Base-by-base conservation (phyloP, 2,888 invertebrate species). In the Catocala sponsa region DNA sequence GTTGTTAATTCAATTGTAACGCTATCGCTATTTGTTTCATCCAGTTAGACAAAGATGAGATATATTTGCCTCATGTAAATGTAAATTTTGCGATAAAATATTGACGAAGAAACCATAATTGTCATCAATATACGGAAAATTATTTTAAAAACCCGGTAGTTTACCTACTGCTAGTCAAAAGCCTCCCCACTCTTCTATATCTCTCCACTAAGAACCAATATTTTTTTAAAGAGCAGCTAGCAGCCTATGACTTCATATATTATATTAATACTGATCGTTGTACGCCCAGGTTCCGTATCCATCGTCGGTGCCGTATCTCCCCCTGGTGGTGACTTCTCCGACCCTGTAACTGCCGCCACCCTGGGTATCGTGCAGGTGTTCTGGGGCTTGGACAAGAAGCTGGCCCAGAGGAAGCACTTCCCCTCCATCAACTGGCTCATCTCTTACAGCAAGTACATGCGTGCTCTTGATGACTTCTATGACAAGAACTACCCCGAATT, bases 341-440 rank as follows among this genome's bases (percentile, higher is more conserved):
- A 99, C 96, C 99, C 99, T 56, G 99, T 99, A 59, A 99, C 99
- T 2, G 98, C 99, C 0, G 99, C 99, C 65, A 99, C 99, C 12
- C 96, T 99, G 68, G 98, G 98, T 95, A 99, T 99, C 89, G 99
- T 99, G 67, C 99, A 99, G 93, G 99, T 99, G 94, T 99, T 99
- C 95, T 99, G 99, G 99, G 99, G 99, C 67, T 95, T 99, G 85
- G 99, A 99, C 95, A 99, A 99, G 95, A 99, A 99, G 90, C 96
- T 99, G 67, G 99, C 99, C 0, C 99, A 99, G 95, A 96, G 99
- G 79, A 99, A 99, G 92, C 99, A 99, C 95, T 99, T 99, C 96
- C 99, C 99, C 66, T 99, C 99, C 79, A 99, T 99, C 95, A 99
- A 99, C 95, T 99, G 99, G 99, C 97, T 99, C 82, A 99, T 99